Base-by-base conservation (phyloP, 2,113 vertebrate genomes). In the Carassius auratus region DNA sequence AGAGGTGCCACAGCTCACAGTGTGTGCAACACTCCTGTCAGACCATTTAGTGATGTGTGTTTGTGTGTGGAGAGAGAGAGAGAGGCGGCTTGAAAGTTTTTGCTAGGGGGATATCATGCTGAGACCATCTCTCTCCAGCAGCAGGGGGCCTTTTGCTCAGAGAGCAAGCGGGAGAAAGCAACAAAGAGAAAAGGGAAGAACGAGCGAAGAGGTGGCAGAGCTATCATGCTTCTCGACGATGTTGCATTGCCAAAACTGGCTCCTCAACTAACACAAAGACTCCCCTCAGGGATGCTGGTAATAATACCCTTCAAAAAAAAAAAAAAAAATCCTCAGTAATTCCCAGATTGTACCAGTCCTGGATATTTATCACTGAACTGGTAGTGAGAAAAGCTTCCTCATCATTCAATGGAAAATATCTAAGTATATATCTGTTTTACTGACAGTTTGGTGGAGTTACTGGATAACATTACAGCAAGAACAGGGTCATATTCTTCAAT, bases 41-140 rank as follows among this genome's bases (percentile, higher is more conserved):
- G 69, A 85, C 77, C 23, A 42, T 69, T 38, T 38, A 38, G 33
- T 36, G 48, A 69, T 38, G 74, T 84, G 73, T 62, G 55, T 30
- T 30, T 83, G 19, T 52, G 50, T 57, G 42, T 84, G 73, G 75
- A 81, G 64, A 17, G 64, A 36, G 64, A 17, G 66, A 38, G 36
- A 38, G 68, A 5, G 83, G 74, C 19, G 57, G 45, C 71, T 86
- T 85, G 86, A 83, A 89, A 87, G 75, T 73, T 69, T 50, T 66
- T 88, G 81, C 89, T 85, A 81, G 71, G 45, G 48, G 48, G 80
- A 59, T 69, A 73, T 62, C 89, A 84, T 83, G 80, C 90, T 84
- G 89, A 78, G 85, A 76, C 61, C 83, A 87, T 91, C 80, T 85
- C 73, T 86, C 83, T 66, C n/a, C 36, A 21, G 19, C 86, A 86